These are phyloP conservation scores for Hemithea aestivaria DNA, from an alignment of 2,888 invertebrate genomes.

Conservation along the genomic window DNA sequence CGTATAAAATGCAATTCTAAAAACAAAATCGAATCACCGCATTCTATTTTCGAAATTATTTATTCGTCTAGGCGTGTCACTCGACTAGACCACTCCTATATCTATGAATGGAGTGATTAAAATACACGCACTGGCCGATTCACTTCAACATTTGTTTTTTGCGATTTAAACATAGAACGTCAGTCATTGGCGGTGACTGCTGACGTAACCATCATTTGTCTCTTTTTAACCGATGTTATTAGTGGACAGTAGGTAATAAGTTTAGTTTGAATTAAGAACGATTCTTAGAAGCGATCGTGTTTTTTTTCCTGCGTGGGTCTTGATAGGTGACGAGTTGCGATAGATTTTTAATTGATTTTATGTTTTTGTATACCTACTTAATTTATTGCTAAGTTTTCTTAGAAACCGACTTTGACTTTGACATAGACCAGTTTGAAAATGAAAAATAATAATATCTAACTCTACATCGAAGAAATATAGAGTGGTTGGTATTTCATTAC, in stretches of 20 bases:
- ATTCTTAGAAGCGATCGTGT: neutral
- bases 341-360: too few species aligned
- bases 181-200: slow-evolving; percentile 19
- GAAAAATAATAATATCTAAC: too few species aligned
- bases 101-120: slow-evolving; percentile 28
- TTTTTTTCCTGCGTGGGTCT: slow-evolving; percentile 1
- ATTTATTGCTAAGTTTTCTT: too few species aligned
- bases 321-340: too few species aligned
- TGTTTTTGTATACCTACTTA: too few species aligned
- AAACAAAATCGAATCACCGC: slow-evolving; percentile 39
- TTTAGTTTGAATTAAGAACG: too few species aligned
- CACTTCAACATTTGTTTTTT: slow-evolving; percentile 19
- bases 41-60: slow-evolving; percentile 66
- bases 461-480: too few species aligned
- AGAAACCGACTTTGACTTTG: too few species aligned
- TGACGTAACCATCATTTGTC: slow-evolving; percentile 9
- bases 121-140: slow-evolving; percentile 22
- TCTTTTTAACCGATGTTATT: slow-evolving; percentile 2
- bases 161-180: slow-evolving; percentile 17
- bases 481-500: too few species aligned
- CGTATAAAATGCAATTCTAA: slow-evolving; percentile 69
- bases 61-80: slow-evolving; percentile 61
- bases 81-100: slow-evolving; percentile 47
- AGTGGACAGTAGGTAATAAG: slow-evolving; percentile 1
- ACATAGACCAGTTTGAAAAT: too few species aligned